These are phyloP conservation scores for Phoebastria nigripes DNA, from an alignment of 2,797 vertebrate species.

Conservation along the genomic window DNA sequence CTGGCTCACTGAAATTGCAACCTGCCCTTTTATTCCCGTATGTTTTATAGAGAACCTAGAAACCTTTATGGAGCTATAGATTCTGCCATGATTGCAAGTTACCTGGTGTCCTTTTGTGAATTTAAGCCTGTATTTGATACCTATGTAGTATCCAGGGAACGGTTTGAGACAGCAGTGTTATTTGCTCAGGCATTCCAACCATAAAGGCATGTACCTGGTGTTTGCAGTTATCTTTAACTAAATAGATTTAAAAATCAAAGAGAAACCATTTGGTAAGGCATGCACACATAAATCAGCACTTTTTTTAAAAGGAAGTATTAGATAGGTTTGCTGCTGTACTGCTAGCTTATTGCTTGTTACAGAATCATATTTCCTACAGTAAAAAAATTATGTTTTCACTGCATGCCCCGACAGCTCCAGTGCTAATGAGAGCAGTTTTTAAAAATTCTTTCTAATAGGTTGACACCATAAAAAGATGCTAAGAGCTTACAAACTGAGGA, in stretches of 20 bases:
- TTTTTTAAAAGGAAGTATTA: conserved; percentile 20
- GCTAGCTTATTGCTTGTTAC: conserved; percentile 51
- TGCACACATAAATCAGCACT: not conserved
- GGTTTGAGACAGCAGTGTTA: not conserved
- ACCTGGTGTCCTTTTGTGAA: not conserved
- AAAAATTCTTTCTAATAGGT: conserved; percentile 48
- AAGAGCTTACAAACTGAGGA: conserved; percentile 40
- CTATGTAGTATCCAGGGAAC: not conserved
- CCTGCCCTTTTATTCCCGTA: not conserved
- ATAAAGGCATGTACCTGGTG: not conserved
- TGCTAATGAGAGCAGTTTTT: conserved; percentile 53
- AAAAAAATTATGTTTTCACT: conserved; percentile 60
- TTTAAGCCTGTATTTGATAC: not conserved
- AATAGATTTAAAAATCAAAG: not conserved
- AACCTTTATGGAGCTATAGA: not conserved
- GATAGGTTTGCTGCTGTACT: conserved; percentile 38
- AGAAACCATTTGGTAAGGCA: not conserved
- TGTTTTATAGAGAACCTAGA: not conserved
- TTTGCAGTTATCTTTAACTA: not conserved
- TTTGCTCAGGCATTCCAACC: not conserved
- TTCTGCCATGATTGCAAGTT: not conserved
- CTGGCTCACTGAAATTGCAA: not conserved
- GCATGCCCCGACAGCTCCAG: conserved; percentile 44
- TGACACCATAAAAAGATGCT: conserved; percentile 48
- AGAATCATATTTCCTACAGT: conserved; percentile 56